Evolutionary conservation across 1,140 invertebrate genomes (phyloP), one percentile per base, ranked within the genome.

Genomic region (Zaprionus davidi): DNA sequence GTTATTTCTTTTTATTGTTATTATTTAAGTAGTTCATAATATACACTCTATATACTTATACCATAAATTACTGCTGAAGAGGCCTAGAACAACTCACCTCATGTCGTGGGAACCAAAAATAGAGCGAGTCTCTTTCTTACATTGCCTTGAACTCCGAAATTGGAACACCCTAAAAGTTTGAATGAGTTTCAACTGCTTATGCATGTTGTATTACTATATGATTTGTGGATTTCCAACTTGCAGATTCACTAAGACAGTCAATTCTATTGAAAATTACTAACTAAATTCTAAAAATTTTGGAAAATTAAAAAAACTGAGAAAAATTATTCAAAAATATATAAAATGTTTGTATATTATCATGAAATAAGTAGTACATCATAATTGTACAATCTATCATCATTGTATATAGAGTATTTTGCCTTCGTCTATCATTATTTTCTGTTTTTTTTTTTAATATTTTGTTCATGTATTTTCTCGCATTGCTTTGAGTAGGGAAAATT

Each of bases 401-500:
- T 41, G 13, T n/a, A n/a, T 11, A 34, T 11, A 41, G 38, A 13
- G 53, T 31, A 56, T 56, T 11, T 31, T 3, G 5, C 13, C 9
- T 11, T 24, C 46, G 31, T 34, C 2, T 11, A 11, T 31, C 9
- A 34, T 17, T 38, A 12, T 38, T 59, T 0, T 2, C n/a, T 22
- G 13, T 57, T 12, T 56, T 59, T 22, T 11, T 57, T 12, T 56
- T 59, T 13, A 4, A 15, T 66, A 60, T 41, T 59, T 36, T 34
- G 7, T 26, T 34, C n/a, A 24, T 56, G 17, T 74, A 26, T 49
- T 57, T 81, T 57, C 60, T 78, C 62, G 38, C 46, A 67, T 63
- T 56, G 63, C 31, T 63, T 63, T 56, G 46, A 28, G n/a, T 7
- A 65, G 68, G 9, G 26, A 58, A 85, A 77, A 86, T 86, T 68